Evolutionary conservation across 35 echinoderm and acorn worm genomes (phyloP), one percentile per base, ranked within the genome.

Genomic region (Ptychodera flava): DNA sequence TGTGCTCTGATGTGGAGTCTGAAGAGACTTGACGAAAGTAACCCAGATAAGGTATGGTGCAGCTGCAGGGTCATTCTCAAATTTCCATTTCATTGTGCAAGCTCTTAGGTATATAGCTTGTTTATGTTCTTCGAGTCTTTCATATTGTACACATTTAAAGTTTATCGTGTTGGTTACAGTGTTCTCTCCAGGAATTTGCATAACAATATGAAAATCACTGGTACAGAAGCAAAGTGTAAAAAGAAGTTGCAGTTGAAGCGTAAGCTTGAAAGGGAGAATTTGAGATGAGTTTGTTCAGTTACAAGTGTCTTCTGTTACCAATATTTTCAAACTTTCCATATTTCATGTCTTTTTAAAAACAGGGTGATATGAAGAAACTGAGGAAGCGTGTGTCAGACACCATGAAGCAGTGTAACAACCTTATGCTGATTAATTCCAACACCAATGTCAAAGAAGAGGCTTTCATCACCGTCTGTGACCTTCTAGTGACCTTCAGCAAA

Each of bases 401-500:
- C 37, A 92, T 98, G 78, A 89, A 91, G 34, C 91, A 90, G 33
- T 98, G 95, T 76, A 87, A 90, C 31, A 87, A 76, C 30, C 86
- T 98, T 16, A 82, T 98, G 38, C 81, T 98, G 33, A 92, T 92
- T 84, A 89, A 92, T 79, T 94, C 90, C 36, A 88, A 98, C 30
- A 36, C 87, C 30, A 64, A 6, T 64, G 90, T 98, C 88, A 91
- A 85, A 79, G 90, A 98, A 37, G 92, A 94, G 37, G 93, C 92
- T 6, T 98, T 98, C 85, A 98, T 85, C 77, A 98, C 95, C 15
- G 93, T 97, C 34, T 93, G 95, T 81, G 95, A 97, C 85, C 95
- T 97, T 16, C 85, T 98, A 28, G 90, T 98, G 12, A 90, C 91
- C 16, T 98, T 98, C 78, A 94, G 95, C 36, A 78, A 85, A 6